phyloP scores from a whole-genome alignment of 2,797 vertebrate genomes.

The Zalophus californianus region DNA sequence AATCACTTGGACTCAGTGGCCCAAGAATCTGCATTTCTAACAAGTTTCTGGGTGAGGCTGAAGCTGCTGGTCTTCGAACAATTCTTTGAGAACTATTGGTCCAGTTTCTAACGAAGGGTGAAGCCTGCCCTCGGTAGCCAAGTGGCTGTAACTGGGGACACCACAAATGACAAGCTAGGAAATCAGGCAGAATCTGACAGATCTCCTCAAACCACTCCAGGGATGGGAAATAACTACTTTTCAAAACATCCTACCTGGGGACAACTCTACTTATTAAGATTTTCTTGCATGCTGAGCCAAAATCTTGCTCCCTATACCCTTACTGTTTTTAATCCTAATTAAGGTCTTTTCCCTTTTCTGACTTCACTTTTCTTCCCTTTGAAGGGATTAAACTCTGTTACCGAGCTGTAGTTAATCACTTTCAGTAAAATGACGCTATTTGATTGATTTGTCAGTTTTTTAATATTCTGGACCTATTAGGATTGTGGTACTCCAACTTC shows the following conservation, averaged over 20 bases:
- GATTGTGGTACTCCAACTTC: not conserved
- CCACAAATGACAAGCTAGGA: not conserved
- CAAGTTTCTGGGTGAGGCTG: not conserved
- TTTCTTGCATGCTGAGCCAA: not conserved
- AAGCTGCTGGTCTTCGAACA: not conserved
- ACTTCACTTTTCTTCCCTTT: conserved; percentile 18
- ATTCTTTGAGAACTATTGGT: not conserved
- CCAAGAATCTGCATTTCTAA: not conserved
- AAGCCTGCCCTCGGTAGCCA: not conserved
- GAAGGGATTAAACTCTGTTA: conserved; percentile 25
- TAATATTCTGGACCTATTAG: not conserved
- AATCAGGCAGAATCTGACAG: not conserved
- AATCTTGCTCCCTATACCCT: not conserved
- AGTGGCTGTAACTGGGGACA: too few species aligned
- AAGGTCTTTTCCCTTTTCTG: not conserved
- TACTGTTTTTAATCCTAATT: not conserved
- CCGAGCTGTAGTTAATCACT: not conserved
- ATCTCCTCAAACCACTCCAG: not conserved
- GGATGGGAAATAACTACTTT: not conserved
- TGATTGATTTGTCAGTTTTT: not conserved
- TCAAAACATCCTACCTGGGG: not conserved
- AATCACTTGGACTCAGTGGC: not conserved
- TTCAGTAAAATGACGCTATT: not conserved
- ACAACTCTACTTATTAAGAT: not conserved
- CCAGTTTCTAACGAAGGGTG: not conserved